These are phyloP conservation scores for Crambe crambe DNA, from an alignment of 37 sponge, comb jelly and placozoan species.

Conservation along the genomic window DNA sequence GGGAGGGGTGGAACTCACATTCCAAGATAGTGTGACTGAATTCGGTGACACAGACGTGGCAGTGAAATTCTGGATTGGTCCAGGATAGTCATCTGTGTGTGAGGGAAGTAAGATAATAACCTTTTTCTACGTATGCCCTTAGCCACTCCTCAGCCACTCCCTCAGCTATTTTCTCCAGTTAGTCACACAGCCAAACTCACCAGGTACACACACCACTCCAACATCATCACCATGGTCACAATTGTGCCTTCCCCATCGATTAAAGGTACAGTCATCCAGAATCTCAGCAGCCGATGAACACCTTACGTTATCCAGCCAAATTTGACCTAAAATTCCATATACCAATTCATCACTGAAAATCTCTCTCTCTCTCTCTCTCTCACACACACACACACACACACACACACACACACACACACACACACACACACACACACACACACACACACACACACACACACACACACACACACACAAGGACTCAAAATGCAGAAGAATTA, in stretches of 20 bases:
- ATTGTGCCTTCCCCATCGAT: conserved; percentile 38
- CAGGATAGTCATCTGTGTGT: background rate
- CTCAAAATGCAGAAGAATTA: background rate
- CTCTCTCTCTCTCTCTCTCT: too few relatives aligned
- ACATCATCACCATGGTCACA: conserved; percentile 44
- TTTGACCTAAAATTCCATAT: conserved; percentile 3
- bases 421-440: too few relatives aligned
- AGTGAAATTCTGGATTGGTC: background rate
- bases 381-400: too few relatives aligned
- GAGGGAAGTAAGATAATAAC: background rate
- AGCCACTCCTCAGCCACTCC: background rate
- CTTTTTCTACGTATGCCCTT: background rate
- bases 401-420: too few relatives aligned
- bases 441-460: background rate
- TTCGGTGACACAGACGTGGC: background rate
- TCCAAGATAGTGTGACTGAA: background rate
- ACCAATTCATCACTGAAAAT: too few relatives aligned
- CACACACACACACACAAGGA: background rate
- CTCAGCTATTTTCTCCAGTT: too few relatives aligned
- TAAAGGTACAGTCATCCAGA: conserved; percentile 26
- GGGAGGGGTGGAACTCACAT: background rate
- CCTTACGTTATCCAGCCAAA: conserved; percentile 41
- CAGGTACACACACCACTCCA: conserved; percentile 35
- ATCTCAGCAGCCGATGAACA: conserved; percentile 7
- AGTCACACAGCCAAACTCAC: background rate